These are phyloP conservation scores for Apis cerana DNA, from an alignment of 1,140 invertebrate genomes.

Conservation along the genomic window DNA sequence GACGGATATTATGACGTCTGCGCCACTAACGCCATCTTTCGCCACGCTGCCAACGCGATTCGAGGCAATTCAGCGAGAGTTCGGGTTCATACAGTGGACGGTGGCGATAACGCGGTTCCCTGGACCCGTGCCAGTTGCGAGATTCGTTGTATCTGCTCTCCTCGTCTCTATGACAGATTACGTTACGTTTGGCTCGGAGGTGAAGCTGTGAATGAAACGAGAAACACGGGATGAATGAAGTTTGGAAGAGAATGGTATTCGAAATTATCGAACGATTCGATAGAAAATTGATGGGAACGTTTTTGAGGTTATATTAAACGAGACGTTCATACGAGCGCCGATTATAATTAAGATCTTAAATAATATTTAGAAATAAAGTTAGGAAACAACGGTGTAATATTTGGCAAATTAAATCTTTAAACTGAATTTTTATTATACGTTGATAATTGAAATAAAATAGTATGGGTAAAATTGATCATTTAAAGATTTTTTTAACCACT, in stretches of 20 bases:
- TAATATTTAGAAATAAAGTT: too few relatives aligned
- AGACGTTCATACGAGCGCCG: too few relatives aligned
- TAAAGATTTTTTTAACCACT: too few relatives aligned
- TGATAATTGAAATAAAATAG: too few relatives aligned
- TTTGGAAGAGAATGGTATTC: not conserved
- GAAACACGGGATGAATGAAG: not conserved
- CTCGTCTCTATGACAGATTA: not conserved
- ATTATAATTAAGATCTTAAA: too few relatives aligned
- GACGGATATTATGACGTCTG: conserved; percentile 63
- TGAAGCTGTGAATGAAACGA: conserved; percentile 15
- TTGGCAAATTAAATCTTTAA: too few relatives aligned
- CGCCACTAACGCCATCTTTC: conserved; percentile 38
- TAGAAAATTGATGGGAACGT: too few relatives aligned
- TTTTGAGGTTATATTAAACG: too few relatives aligned
- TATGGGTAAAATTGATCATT: too few relatives aligned
- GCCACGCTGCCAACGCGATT: conserved; percentile 40
- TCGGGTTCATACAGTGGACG: conserved; percentile 35
- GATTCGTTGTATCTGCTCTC: not conserved
- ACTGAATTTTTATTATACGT: too few relatives aligned
- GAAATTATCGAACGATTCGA: too few relatives aligned
- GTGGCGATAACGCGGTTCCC: conserved; percentile 51
- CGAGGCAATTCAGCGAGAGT: conserved; percentile 49
- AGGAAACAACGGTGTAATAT: too few relatives aligned
- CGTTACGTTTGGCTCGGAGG: not conserved
- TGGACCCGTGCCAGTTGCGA: conserved; percentile 53